phyloP scores from a whole-genome alignment of 2,888 invertebrate species.

The Ormyrus labotus region DNA sequence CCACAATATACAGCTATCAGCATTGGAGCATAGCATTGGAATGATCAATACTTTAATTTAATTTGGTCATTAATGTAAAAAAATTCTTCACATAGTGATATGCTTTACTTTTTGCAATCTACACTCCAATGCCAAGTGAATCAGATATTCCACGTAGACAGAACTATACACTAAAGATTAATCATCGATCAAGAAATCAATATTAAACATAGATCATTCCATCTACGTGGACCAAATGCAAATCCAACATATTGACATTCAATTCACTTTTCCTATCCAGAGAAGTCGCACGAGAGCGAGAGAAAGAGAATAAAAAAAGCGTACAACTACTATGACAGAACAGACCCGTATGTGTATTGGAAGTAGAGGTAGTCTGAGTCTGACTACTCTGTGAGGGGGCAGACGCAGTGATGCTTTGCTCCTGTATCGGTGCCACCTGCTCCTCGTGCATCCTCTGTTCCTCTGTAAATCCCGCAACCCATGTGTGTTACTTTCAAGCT shows the following conservation, averaged over 20 bases:
- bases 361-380: conserved; percentile 73
- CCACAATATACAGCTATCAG: conserved; percentile 26
- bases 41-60: conserved; percentile 22
- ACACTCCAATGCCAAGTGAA: conserved; percentile 44
- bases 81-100: not conserved
- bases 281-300: conserved; percentile 57
- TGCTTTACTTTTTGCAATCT: not conserved
- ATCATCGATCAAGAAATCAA: not conserved
- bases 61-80: conserved; percentile 3
- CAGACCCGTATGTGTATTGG: conserved; percentile 75
- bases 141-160: conserved; percentile 49
- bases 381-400: conserved; percentile 73
- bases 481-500: conserved; percentile 64
- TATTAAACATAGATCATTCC: conserved; percentile 9
- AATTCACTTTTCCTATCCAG: conserved; percentile 47
- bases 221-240: conserved; percentile 46
- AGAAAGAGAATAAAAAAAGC: conserved; percentile 63
- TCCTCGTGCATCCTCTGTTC: conserved; percentile 73
- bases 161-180: conserved; percentile 4
- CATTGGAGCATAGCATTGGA: conserved; percentile 36
- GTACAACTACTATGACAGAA: conserved; percentile 73
- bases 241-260: conserved; percentile 41
- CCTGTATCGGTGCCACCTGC: conserved; percentile 71
- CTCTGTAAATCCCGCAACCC: conserved; percentile 74
- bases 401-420: conserved; percentile 72